These are phyloP conservation scores for Leistus spinibarbis DNA, from an alignment of 2,888 invertebrate genomes.

Conservation along the genomic window DNA sequence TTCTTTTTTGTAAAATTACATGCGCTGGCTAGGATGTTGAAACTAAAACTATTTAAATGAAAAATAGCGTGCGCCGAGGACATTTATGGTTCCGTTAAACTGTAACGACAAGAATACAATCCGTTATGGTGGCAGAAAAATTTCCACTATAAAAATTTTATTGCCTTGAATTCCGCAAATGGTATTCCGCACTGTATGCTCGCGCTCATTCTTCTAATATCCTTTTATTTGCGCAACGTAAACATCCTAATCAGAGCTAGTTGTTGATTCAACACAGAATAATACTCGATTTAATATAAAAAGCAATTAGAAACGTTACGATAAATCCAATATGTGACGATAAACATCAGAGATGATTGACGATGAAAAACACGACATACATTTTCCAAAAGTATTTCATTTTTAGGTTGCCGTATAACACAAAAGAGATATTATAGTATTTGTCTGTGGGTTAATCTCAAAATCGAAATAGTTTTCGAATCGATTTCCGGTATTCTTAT, in stretches of 20 bases:
- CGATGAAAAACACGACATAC: too few relatives aligned
- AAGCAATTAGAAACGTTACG: too few relatives aligned
- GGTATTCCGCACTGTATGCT: background rate
- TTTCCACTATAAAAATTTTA: slow-evolving; percentile 31
- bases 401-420: too few relatives aligned
- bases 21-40: slow-evolving; percentile 12
- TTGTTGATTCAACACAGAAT: too few relatives aligned
- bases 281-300: too few relatives aligned
- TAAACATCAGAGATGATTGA: too few relatives aligned
- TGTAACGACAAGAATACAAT: slow-evolving; percentile 26
- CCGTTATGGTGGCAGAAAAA: background rate
- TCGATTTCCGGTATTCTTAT: too few relatives aligned
- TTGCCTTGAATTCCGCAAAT: slow-evolving; percentile 1
- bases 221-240: background rate
- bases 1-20: slow-evolving; percentile 28
- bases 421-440: too few relatives aligned
- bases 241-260: background rate
- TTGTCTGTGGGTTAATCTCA: too few relatives aligned
- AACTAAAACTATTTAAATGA: slow-evolving; percentile 35
- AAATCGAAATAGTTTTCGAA: too few relatives aligned
- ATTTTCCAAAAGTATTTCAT: too few relatives aligned
- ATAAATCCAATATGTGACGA: too few relatives aligned
- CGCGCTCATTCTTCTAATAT: background rate
- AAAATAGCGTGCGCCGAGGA: slow-evolving; percentile 19
- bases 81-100: slow-evolving; percentile 25